Conservation (phyloP, 2,888 invertebrate species). For the Noctua comes region DNA sequence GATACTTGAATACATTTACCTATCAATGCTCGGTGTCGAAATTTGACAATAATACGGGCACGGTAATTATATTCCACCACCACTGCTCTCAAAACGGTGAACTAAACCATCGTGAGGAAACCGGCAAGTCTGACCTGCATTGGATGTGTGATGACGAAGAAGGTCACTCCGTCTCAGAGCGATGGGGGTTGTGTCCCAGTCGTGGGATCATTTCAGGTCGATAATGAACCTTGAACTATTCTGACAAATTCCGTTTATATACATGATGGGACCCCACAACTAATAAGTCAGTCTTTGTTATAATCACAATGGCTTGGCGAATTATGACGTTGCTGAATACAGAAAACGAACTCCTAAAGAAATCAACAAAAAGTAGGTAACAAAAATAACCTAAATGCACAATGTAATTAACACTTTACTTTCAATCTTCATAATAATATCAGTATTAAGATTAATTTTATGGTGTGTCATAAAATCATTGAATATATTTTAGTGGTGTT, state of each 20-base stretch:
- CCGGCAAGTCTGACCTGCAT: neutral
- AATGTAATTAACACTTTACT: conserved; percentile 21
- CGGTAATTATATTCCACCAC: neutral
- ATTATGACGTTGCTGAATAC: neutral
- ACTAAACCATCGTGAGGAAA: neutral
- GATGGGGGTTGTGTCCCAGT: neutral
- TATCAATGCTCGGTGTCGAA: neutral
- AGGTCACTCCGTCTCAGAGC: neutral
- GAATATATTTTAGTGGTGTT: conserved; percentile 20
- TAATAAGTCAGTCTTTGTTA: neutral
- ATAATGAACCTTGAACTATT: neutral
- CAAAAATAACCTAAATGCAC: conserved; percentile 4
- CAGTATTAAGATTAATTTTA: conserved; percentile 14
- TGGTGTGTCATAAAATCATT: conserved; percentile 20
- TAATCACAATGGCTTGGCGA: neutral
- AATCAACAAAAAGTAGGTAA: neutral
- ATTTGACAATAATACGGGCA: neutral
- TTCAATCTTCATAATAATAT: conserved; percentile 1
- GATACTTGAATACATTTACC: neutral
- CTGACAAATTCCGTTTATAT: neutral
- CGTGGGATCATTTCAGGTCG: neutral
- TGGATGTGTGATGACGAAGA: neutral
- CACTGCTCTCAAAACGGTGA: neutral
- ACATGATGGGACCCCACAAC: neutral
- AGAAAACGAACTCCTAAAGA: neutral